Percentiles rank a stretch among this genome's conserved stretches.
These are phyloP conservation scores for Heliconius ethilla DNA, from an alignment of 2,888 invertebrate species.

Conservation along the genomic window DNA sequence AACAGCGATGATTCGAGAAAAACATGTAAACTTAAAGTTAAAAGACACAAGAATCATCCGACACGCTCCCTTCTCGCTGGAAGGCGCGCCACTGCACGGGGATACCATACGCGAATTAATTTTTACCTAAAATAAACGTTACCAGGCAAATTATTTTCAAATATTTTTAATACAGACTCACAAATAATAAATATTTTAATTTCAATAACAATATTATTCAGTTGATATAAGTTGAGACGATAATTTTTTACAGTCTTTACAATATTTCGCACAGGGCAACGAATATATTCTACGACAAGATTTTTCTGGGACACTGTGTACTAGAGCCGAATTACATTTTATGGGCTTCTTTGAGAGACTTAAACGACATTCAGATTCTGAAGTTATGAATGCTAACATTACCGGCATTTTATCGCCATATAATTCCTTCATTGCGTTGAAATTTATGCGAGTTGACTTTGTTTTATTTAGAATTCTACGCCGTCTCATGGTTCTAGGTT, in stretches of 20 bases:
- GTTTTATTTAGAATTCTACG: slow-evolving; percentile 42
- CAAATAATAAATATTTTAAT: background rate
- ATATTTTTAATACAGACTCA: slow-evolving; percentile 1
- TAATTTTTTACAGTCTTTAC: slow-evolving; percentile 51
- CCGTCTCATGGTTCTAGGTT: slow-evolving; percentile 43
- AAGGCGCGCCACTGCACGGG: slow-evolving; percentile 69
- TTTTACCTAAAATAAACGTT: slow-evolving; percentile 43
- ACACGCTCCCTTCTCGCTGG: slow-evolving; percentile 50
- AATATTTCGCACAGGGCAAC: slow-evolving; percentile 54
- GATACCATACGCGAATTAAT: slow-evolving; percentile 58
- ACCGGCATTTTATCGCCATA: slow-evolving; percentile 49
- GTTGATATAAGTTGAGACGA: slow-evolving; percentile 25
- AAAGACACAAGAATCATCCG: slow-evolving; percentile 57
- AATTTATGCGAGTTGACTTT: slow-evolving; percentile 43
- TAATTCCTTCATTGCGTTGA: slow-evolving; percentile 44
- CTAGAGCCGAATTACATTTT: slow-evolving; percentile 45
- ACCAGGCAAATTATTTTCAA: slow-evolving; percentile 38
- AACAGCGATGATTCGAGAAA: slow-evolving; percentile 61
- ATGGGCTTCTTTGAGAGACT: slow-evolving; percentile 39
- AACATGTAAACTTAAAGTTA: slow-evolving; percentile 73
- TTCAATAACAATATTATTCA: slow-evolving; percentile 1
- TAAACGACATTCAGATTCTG: slow-evolving; percentile 44
- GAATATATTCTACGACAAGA: slow-evolving; percentile 45
- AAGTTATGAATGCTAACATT: slow-evolving; percentile 50
- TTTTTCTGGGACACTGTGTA: slow-evolving; percentile 44